Evolutionary conservation across 2,888 invertebrate species (phyloP).

Genomic region (Arctia plantaginis): DNA sequence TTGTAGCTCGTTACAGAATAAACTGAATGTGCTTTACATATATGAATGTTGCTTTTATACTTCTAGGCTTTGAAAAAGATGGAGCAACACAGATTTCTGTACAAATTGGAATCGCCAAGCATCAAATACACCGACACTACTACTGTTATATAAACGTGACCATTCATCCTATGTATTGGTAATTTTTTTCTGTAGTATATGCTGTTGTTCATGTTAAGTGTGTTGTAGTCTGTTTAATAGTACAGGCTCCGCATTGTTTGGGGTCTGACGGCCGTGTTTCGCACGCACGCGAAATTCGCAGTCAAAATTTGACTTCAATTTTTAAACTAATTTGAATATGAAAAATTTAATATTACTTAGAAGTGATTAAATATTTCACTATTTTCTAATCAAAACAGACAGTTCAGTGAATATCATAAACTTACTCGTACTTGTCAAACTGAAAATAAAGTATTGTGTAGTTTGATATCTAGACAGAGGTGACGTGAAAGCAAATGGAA

Average conservation of each 20-base stretch:
- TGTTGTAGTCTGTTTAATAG: no score
- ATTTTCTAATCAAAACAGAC: slow-evolving; percentile 9
- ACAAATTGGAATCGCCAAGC: not conserved
- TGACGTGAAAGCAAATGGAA: slow-evolving; percentile 20
- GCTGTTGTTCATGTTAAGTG: no score
- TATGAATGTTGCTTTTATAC: slow-evolving; percentile 9
- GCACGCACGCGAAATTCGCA: no score
- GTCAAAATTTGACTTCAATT: not conserved
- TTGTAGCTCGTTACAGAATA: slow-evolving; percentile 46
- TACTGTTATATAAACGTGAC: not conserved
- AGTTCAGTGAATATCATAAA: slow-evolving; percentile 12
- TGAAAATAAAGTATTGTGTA: slow-evolving; percentile 35
- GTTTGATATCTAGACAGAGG: slow-evolving; percentile 18
- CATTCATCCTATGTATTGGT: no score
- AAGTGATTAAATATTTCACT: not conserved
- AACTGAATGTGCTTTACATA: slow-evolving; percentile 4
- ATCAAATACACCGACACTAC: not conserved
- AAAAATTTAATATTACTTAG: not conserved
- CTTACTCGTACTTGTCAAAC: slow-evolving; percentile 23
- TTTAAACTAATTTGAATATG: not conserved
- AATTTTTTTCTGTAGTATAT: no score
- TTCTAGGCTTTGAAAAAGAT: not conserved
- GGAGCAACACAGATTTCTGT: not conserved
- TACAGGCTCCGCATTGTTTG: no score
- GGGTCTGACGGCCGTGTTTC: no score